phyloP scores from a whole-genome alignment of 2,113 vertebrate genomes.

The Formicarius rufipectus region DNA sequence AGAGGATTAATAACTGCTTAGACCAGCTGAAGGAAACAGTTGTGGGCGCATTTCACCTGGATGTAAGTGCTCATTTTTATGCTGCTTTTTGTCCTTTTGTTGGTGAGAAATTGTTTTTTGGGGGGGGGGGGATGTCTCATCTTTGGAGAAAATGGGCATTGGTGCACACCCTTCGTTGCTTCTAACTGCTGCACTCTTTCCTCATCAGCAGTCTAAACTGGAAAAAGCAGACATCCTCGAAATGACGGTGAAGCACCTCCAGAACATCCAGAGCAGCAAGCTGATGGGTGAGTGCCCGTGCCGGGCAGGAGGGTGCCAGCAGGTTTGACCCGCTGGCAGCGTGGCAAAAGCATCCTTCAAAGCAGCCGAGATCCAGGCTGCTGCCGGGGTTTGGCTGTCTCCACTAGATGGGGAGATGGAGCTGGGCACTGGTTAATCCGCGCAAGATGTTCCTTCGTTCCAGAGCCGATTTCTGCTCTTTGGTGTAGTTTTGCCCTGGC shows the following conservation, averaged over 20 bases:
- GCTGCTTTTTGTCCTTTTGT: not conserved
- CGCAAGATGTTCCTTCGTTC: not conserved
- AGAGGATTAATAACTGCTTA: slow-evolving; percentile 89
- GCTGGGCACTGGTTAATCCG: not conserved
- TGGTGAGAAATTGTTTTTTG: not conserved
- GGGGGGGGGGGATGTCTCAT: not conserved
- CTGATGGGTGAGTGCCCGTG: slow-evolving; percentile 73
- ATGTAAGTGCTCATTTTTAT: slow-evolving; percentile 76
- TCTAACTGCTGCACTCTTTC: not conserved
- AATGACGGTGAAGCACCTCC: slow-evolving; percentile 92
- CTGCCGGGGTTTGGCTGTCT: not conserved
- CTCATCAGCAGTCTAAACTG: slow-evolving; percentile 86
- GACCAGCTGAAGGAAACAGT: slow-evolving; percentile 89
- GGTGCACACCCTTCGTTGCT: not conserved
- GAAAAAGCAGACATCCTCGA: slow-evolving; percentile 92
- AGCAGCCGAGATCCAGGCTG: not conserved
- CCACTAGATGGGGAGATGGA: slow-evolving; percentile 62
- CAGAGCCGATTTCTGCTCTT: not conserved
- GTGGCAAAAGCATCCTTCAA: not conserved
- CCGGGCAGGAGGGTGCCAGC: not conserved
- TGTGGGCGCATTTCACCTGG: slow-evolving; percentile 84
- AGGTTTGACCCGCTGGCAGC: rapidly evolving
- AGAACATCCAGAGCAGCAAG: slow-evolving; percentile 85
- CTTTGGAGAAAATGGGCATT: not conserved
- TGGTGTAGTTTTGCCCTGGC: rapidly evolving